Percentiles rank a stretch among this genome's conserved stretches.
phyloP scores from a whole-genome alignment of 2,113 vertebrate species.

The Piprites chloris region DNA sequence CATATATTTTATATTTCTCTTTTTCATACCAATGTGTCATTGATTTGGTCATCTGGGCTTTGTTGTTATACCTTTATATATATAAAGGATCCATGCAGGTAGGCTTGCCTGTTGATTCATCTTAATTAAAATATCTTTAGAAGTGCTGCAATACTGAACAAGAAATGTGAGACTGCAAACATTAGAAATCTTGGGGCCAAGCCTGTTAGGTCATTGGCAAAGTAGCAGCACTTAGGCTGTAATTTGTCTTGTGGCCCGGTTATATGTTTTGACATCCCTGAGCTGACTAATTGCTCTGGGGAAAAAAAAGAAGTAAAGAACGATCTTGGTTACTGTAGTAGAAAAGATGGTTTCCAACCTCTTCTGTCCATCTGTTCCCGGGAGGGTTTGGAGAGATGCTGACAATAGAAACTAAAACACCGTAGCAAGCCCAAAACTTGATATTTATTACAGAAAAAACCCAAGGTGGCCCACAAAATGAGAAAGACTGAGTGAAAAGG shows the following conservation, averaged over 20 bases:
- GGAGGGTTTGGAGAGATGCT: no score
- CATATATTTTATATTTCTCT: background rate
- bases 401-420: no score
- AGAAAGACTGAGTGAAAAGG: no score
- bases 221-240: background rate
- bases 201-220: background rate
- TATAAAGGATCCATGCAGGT: background rate
- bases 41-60: background rate
- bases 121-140: background rate
- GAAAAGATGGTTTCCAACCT: background rate
- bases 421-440: no score
- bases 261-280: conserved; percentile 6
- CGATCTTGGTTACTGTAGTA: background rate
- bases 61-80: background rate
- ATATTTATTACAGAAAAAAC: no score
- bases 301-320: background rate
- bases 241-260: background rate
- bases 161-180: background rate
- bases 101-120: background rate
- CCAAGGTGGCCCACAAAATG: no score
- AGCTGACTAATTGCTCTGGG: conserved; percentile 40
- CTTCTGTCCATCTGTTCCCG: background rate
- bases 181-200: background rate
- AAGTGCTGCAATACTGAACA: background rate
- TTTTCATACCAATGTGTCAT: background rate